Evolutionary conservation across 2,797 vertebrate genomes (phyloP).

Genomic region (Chiloscyllium punctatum): DNA sequence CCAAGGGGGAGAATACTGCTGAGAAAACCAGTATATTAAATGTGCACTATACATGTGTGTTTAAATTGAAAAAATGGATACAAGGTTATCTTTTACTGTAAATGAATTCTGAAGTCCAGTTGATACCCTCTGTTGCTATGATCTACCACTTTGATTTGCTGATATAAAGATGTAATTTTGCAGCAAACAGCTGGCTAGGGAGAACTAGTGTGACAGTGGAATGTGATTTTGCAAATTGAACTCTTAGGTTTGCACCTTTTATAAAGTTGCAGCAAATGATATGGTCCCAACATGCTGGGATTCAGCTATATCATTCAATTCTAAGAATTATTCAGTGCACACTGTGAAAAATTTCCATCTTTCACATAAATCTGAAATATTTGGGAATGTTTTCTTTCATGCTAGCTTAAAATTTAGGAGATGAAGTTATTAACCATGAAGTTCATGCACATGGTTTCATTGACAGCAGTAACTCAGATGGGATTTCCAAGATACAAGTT

Average conservation of each 20-base stretch:
- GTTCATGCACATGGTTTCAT: not conserved
- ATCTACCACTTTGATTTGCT: not conserved
- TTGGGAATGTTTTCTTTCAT: not conserved
- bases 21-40: not conserved
- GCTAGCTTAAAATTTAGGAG: not conserved
- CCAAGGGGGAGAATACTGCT: not conserved
- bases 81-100: not conserved
- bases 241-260: not conserved
- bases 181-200: not conserved
- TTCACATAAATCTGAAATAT: not conserved
- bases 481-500: not conserved
- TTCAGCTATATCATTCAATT: not conserved
- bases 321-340: not conserved
- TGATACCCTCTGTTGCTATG: no score
- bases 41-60: not conserved
- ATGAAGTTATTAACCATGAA: not conserved
- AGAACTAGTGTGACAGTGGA: not conserved
- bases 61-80: not conserved
- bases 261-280: no score
- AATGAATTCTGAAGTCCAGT: not conserved
- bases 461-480: not conserved
- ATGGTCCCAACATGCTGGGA: not conserved
- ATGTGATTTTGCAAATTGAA: not conserved
- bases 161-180: slow-evolving; percentile 8
- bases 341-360: not conserved